Evolutionary conservation across 1,140 invertebrate species (phyloP).

Genomic region (Harlomillsia oculata): DNA sequence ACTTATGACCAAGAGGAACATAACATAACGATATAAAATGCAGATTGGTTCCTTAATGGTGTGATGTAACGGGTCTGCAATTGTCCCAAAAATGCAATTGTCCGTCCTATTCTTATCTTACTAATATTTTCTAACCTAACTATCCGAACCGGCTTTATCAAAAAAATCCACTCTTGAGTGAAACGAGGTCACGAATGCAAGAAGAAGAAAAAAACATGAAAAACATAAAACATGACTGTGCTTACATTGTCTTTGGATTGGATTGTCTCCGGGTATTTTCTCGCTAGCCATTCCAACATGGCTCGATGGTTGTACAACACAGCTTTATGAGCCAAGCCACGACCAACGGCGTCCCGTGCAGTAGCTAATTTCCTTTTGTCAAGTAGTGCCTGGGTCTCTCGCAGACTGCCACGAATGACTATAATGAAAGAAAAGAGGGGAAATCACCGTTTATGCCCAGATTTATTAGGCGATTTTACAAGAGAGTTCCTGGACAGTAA

Average conservation of each 20-base stretch:
- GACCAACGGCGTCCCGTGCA: constrained; percentile 62
- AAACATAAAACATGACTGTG: constrained; percentile 28
- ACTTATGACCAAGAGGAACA: no score
- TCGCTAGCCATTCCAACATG: constrained; percentile 61
- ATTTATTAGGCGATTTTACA: no score
- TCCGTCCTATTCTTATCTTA: no score
- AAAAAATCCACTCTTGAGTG: no score
- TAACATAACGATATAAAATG: no score
- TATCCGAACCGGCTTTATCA: no score
- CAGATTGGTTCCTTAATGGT: no score
- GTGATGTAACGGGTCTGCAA: no score
- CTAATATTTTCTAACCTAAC: no score
- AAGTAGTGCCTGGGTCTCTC: constrained; percentile 52
- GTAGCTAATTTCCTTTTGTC: constrained; percentile 53
- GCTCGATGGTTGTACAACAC: constrained; percentile 63
- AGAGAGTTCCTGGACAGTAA: not conserved
- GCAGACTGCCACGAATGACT: constrained; percentile 48
- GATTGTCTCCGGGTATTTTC: constrained; percentile 61
- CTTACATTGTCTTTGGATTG: constrained; percentile 65
- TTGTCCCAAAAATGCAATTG: no score
- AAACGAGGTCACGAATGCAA: not conserved
- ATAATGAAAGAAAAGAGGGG: constrained; percentile 7
- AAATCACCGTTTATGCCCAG: no score
- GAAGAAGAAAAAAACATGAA: no score
- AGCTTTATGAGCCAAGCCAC: constrained; percentile 66